phyloP scores from a whole-genome alignment of 2,888 invertebrate species.

The Apodemia hepburni region DNA sequence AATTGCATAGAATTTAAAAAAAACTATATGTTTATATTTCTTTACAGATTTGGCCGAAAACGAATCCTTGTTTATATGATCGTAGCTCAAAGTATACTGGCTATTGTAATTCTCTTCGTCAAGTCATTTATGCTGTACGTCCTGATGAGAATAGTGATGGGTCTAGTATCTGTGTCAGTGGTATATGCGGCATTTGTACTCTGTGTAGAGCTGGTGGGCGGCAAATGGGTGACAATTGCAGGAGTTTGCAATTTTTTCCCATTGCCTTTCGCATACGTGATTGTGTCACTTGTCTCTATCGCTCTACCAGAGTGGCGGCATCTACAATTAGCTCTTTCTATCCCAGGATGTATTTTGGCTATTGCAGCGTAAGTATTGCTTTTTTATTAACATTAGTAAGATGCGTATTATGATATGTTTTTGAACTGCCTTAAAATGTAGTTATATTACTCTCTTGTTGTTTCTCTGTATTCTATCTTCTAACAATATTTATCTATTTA shows the following conservation, averaged over 20 bases:
- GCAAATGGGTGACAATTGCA: slow-evolving; percentile 89
- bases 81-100: slow-evolving; percentile 84
- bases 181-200: slow-evolving; percentile 91
- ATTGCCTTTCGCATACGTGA: slow-evolving; percentile 87
- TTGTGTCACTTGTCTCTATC: slow-evolving; percentile 86
- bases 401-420: too few species aligned
- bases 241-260: slow-evolving; percentile 91
- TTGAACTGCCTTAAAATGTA: too few species aligned
- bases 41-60: slow-evolving; percentile 85
- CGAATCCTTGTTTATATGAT: slow-evolving; percentile 86
- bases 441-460: too few species aligned
- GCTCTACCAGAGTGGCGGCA: slow-evolving; percentile 86
- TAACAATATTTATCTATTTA: too few species aligned
- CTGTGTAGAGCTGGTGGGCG: slow-evolving; percentile 88
- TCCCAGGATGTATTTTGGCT: slow-evolving; percentile 85
- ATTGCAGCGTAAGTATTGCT: slow-evolving; percentile 80
- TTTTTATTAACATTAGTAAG: too few species aligned
- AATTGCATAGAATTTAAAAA: too few species aligned
- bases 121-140: slow-evolving; percentile 86
- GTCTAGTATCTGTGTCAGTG: slow-evolving; percentile 89
- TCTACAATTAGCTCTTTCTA: slow-evolving; percentile 85
- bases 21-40: too few species aligned
- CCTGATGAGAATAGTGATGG: slow-evolving; percentile 84
- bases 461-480: too few species aligned
- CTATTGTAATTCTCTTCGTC: slow-evolving; percentile 84